Evolutionary conservation across 2,888 invertebrate species (phyloP).

Genomic region (Pandemis cinnamomeana): DNA sequence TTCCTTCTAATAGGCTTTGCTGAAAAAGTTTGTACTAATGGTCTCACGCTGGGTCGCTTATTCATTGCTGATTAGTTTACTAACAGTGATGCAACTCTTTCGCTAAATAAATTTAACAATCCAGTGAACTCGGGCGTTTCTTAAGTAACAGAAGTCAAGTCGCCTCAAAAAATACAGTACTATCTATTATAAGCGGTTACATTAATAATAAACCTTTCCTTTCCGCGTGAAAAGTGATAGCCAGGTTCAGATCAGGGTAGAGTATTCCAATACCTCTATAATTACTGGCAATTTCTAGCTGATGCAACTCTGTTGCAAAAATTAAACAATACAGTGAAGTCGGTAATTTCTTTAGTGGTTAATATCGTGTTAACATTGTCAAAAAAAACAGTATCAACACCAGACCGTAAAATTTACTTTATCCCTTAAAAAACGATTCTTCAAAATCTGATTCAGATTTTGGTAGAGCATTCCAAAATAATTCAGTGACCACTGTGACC

Average conservation of each 20-base stretch:
- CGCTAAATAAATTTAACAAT: slow-evolving; percentile 17
- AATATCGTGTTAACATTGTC: too few species aligned
- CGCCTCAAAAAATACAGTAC: not conserved
- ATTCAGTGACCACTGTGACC: not conserved
- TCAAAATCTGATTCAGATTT: not conserved
- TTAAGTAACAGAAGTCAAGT: not conserved
- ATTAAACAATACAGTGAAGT: too few species aligned
- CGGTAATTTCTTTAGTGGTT: too few species aligned
- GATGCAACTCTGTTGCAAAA: not conserved
- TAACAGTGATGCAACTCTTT: slow-evolving; percentile 24
- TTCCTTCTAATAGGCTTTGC: slow-evolving; percentile 1
- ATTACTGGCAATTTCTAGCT: not conserved
- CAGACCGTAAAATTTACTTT: too few species aligned
- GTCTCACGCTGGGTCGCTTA: slow-evolving; percentile 8
- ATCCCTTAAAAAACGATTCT: too few species aligned
- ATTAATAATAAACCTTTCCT: not conserved
- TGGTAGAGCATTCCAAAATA: not conserved
- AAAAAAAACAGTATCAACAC: too few species aligned
- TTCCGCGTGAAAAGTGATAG: too few species aligned
- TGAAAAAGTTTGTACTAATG: slow-evolving; percentile 9
- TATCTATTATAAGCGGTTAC: not conserved
- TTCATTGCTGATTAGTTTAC: slow-evolving; percentile 23
- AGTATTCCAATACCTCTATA: not conserved
- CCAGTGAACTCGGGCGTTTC: slow-evolving; percentile 4
- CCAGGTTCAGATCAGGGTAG: not conserved